phyloP scores from a whole-genome alignment of 2,113 vertebrate genomes.

The Nibea coibor region DNA sequence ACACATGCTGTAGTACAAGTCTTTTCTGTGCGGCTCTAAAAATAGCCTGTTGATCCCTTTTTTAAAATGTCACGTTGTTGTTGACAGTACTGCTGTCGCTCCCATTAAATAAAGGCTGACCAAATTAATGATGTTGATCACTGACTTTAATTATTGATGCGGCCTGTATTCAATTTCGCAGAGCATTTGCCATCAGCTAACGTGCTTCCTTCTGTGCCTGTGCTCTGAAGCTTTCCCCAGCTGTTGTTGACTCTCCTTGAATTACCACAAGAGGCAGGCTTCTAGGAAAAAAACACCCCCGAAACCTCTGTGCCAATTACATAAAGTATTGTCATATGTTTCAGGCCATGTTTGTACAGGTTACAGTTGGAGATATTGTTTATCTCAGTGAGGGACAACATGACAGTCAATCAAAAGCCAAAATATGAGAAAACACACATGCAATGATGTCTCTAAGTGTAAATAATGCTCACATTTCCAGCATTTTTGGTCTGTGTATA shows the following conservation, averaged over 20 bases:
- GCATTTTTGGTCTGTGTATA: too few relatives aligned
- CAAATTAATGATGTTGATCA: too few relatives aligned
- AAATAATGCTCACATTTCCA: not conserved
- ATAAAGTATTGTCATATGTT: not conserved
- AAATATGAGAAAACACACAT: not conserved
- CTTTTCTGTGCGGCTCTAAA: not conserved
- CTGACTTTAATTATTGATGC: not conserved
- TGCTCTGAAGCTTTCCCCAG: conserved; percentile 21
- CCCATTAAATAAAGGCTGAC: not conserved
- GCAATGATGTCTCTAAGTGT: not conserved
- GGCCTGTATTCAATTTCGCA: not conserved
- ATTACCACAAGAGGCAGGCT: conserved; percentile 17
- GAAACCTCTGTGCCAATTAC: not conserved
- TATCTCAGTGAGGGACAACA: not conserved
- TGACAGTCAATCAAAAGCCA: not conserved
- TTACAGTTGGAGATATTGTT: not conserved
- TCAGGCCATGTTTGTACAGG: too few relatives aligned
- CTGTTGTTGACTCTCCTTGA: conserved; percentile 38
- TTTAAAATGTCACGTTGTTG: not conserved
- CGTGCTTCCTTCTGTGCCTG: not conserved
- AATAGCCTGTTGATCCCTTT: not conserved
- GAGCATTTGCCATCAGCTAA: not conserved
- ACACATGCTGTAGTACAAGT: not conserved
- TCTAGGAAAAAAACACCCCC: conserved; percentile 35
- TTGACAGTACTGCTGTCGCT: not conserved